Base-by-base conservation (phyloP, 2,113 vertebrate species). In the Microtus ochrogaster region DNA sequence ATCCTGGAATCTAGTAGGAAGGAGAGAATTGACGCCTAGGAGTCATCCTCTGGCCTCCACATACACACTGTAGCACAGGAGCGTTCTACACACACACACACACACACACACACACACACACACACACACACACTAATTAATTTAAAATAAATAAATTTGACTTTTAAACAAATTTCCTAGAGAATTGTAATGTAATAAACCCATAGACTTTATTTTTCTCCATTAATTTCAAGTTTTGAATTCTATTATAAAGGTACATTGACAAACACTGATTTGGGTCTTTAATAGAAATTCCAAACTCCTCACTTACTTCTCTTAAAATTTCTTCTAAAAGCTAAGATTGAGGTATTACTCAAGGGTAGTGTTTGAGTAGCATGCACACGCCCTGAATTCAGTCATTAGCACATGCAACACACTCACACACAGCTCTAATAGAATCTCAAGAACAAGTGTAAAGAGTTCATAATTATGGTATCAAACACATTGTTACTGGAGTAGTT, bases 211-310 rank as follows among this genome's bases (percentile, higher is more conserved):
- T 82, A 21, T 92, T 76, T 88, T 47, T 89, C 6, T 92, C 58
- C 44, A 68, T 79, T 73, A 90, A 36, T 86, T 84, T 90, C 58
- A 95, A 77, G 11, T 58, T 95, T 96, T 65, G 83, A 83, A 88
- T 90, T 47, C 33, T 77, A 10, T 61, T 74, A 3, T 88, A 58
- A 11, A 74, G 30, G 65, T 36, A 61, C 17, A n/a, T 44, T 89
- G 86, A 44, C 41, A 90, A 90, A 93, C 17, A 26, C 33, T 83
- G 2, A 44, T 78, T 94, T 77, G 30, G 9, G 4, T 73, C 63
- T 92, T 94, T 97, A 28, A 73, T 49, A 93, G 58, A 89, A 68
- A 95, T 24, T 24, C 30, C 28, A 44, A 94, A 94, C 19, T 87
- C 61, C n/a, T 74, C 30, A 76, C 14, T 95, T 92, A 61, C n/a